phyloP scores from a whole-genome alignment of 2,797 vertebrate species.

The Agapornis canus region DNA sequence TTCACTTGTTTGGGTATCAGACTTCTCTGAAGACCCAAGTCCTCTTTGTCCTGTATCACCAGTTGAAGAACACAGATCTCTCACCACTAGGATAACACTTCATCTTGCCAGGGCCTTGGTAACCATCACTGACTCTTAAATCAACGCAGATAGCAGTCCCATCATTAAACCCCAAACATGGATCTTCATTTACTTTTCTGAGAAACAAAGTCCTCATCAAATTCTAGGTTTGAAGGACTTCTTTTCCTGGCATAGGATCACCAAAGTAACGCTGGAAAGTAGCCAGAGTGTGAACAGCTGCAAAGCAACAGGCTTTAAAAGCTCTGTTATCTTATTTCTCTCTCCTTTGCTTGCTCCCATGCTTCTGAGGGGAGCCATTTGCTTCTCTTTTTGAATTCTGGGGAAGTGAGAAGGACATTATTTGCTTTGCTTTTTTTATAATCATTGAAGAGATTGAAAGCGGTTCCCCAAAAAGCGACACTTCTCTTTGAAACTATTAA shows the following conservation, averaged over 20 bases:
- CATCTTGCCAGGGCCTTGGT: neutral
- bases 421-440: neutral
- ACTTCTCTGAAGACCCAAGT: neutral
- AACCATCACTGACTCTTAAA: neutral
- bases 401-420: neutral
- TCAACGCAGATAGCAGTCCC: neutral
- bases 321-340: neutral
- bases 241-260: neutral
- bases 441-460: neutral
- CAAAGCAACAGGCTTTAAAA: neutral
- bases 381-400: neutral
- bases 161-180: neutral
- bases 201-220: neutral
- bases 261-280: neutral
- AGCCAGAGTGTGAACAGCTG: conserved; percentile 45
- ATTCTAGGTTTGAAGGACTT: neutral
- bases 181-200: neutral
- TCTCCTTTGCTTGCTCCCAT: neutral
- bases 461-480: neutral
- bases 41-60: neutral
- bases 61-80: neutral
- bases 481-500: neutral
- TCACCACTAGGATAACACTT: neutral
- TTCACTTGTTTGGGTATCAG: neutral
- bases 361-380: neutral